These are phyloP conservation scores for Cydia fagiglandana DNA, from an alignment of 1,140 invertebrate genomes.

Conservation along the genomic window DNA sequence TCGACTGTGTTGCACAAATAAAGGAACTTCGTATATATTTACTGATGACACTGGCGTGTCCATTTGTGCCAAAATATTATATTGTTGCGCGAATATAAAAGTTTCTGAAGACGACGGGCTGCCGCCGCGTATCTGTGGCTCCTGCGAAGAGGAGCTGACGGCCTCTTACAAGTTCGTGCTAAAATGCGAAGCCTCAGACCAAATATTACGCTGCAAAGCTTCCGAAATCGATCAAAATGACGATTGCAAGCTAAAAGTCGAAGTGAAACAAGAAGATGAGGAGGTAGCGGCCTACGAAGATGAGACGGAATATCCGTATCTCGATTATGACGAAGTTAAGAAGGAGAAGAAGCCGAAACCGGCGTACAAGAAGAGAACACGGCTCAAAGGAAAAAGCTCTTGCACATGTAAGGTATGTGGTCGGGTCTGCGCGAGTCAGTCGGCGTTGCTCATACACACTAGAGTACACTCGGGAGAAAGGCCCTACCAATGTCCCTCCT, in stretches of 20 bases:
- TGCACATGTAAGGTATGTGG: conserved; percentile 81
- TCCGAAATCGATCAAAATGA: background rate
- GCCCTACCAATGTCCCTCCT: conserved; percentile 54
- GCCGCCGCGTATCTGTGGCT: conserved; percentile 51
- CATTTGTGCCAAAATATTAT: conserved; percentile 55
- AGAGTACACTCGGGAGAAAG: conserved; percentile 63
- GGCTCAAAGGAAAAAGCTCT: conserved; percentile 48
- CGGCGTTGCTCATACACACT: conserved; percentile 57
- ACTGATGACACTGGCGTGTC: conserved; percentile 39
- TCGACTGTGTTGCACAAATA: conserved; percentile 58
- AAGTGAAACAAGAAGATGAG: conserved; percentile 38
- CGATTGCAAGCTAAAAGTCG: conserved; percentile 40
- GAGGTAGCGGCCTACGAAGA: conserved; percentile 31
- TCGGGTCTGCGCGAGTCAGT: conserved; percentile 79
- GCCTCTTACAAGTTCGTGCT: conserved; percentile 56
- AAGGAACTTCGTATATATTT: conserved; percentile 51
- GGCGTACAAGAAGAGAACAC: conserved; percentile 36
- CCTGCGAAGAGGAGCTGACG: conserved; percentile 51
- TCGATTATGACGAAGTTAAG: background rate
- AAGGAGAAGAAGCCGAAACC: background rate
- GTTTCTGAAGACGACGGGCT: conserved; percentile 54
- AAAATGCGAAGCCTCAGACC: conserved; percentile 65
- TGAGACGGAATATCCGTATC: conserved; percentile 19
- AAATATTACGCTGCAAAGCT: conserved; percentile 47
- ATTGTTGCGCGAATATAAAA: conserved; percentile 57